These are phyloP conservation scores for Ovibos moschatus DNA, from an alignment of 2,113 vertebrate genomes.

Conservation along the genomic window DNA sequence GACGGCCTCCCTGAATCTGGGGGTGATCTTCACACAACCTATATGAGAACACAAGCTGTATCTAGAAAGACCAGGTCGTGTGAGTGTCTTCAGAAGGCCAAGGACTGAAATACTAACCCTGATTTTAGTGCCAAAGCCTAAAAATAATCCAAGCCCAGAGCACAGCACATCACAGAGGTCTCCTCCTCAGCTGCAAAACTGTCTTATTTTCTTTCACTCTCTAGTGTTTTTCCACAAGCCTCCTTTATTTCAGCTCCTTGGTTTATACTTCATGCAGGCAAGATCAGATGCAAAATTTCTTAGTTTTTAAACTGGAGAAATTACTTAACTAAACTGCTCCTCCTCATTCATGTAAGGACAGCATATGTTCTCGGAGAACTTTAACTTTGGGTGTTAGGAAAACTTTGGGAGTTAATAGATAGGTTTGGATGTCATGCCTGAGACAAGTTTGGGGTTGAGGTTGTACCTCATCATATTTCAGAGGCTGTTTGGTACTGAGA, in stretches of 20 bases:
- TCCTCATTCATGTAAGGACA: neutral
- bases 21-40: neutral
- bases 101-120: neutral
- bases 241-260: neutral
- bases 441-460: neutral
- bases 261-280: neutral
- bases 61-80: neutral
- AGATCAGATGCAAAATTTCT: neutral
- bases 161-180: neutral
- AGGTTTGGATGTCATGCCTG: neutral
- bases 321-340: neutral
- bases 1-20: neutral
- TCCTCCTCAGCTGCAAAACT: neutral
- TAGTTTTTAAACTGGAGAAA: neutral
- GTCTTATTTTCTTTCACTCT: neutral
- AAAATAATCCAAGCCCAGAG: conserved; percentile 18
- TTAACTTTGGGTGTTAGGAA: neutral
- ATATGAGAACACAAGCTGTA: neutral
- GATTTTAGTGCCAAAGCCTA: conserved; percentile 41
- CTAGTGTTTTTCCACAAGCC: neutral
- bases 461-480: conserved; percentile 15
- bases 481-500: neutral
- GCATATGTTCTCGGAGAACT: neutral
- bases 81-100: conserved; percentile 6
- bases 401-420: neutral